Conservation (phyloP, 2,888 invertebrate genomes). For the Latrodectus hesperus region DNA sequence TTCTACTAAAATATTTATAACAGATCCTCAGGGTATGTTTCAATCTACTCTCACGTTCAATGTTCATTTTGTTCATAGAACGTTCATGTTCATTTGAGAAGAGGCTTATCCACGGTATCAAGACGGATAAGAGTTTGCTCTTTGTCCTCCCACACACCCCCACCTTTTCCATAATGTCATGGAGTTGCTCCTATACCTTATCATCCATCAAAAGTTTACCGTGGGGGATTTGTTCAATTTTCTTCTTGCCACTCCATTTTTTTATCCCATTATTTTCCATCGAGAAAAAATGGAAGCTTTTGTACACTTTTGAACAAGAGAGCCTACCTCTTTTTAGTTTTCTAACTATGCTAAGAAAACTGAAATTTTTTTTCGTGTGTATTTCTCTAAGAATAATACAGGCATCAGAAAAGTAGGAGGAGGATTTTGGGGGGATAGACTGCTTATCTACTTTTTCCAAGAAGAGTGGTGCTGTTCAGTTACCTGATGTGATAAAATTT, state of each 20-base stretch:
- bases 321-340: not conserved
- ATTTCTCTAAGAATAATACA: not conserved
- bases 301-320: constrained; percentile 26
- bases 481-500: constrained; percentile 27
- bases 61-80: too few species aligned
- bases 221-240: constrained; percentile 34
- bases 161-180: not conserved
- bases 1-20: too few species aligned
- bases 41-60: too few species aligned
- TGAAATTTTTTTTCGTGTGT: constrained; percentile 9
- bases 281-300: constrained; percentile 11
- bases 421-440: not conserved
- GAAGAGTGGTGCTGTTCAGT: constrained; percentile 4
- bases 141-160: too few species aligned
- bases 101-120: not conserved
- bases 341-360: not conserved
- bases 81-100: too few species aligned
- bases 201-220: constrained; percentile 42
- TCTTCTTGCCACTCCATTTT: not conserved
- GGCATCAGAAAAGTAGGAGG: not conserved
- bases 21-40: too few species aligned
- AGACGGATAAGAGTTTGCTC: too few species aligned
- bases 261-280: not conserved
- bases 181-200: constrained; percentile 19
- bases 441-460: constrained; percentile 25